Percentiles rank a stretch among this genome's conserved stretches.
Conservation (phyloP, 2,113 vertebrate species). For the Taurulus bubalis region DNA sequence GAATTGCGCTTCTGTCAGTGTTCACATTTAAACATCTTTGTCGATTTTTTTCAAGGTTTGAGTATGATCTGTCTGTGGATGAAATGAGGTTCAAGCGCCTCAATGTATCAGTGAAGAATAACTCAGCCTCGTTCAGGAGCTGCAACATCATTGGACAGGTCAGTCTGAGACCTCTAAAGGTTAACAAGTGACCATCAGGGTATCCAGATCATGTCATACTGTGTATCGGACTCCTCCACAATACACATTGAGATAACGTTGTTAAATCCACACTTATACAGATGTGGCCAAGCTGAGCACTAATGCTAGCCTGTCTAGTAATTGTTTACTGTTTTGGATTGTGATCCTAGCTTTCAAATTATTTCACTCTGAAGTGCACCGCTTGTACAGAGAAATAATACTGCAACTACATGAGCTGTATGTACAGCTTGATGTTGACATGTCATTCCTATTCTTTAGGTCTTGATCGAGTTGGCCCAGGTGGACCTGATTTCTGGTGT, state of each 20-base stretch:
- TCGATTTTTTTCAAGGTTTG: conserved; percentile 82
- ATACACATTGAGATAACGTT: neutral
- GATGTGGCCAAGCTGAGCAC: neutral
- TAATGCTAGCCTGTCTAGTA: neutral
- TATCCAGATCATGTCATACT: conserved; percentile 1
- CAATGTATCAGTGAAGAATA: conserved; percentile 89
- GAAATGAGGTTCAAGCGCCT: conserved; percentile 83
- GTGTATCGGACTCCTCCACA: neutral
- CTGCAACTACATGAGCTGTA: neutral
- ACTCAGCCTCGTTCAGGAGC: conserved; percentile 87
- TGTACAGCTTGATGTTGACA: conserved; percentile 3
- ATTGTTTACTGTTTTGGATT: neutral
- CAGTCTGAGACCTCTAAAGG: conserved; percentile 25
- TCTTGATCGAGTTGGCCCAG: conserved; percentile 77
- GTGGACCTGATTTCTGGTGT: conserved; percentile 73
- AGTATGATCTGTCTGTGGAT: conserved; percentile 87
- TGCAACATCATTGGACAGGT: conserved; percentile 91
- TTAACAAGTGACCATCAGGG: neutral
- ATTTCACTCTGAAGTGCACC: conserved; percentile 8
- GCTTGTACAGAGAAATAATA: neutral
- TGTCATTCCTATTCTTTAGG: conserved; percentile 56
- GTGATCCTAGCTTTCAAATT: neutral
- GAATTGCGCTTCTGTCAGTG: neutral
- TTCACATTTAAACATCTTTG: neutral
- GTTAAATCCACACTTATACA: neutral